Evolutionary conservation across 1,140 invertebrate species (phyloP).

Genomic region (Heliothis virescens): DNA sequence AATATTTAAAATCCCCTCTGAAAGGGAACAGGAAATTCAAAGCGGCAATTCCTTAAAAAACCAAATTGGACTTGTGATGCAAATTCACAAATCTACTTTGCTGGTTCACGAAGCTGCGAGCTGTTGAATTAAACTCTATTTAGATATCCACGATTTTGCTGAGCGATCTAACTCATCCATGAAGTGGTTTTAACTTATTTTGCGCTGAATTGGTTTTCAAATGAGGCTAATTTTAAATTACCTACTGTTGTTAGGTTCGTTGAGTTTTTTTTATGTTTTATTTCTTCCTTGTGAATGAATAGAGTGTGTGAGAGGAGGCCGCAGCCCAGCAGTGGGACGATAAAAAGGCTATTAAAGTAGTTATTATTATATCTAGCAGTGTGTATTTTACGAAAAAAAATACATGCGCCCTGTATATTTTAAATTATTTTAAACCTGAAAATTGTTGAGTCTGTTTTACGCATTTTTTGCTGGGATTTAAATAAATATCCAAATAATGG

Average conservation of each 20-base stretch:
- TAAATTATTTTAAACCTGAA: too few species aligned
- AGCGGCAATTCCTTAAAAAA: constrained; percentile 46
- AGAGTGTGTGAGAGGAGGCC: too few species aligned
- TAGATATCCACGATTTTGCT: constrained; percentile 49
- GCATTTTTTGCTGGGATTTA: too few species aligned
- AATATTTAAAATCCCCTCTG: constrained; percentile 41
- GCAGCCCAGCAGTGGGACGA: too few species aligned
- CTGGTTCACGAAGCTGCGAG: constrained; percentile 24
- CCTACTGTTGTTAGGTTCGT: constrained; percentile 13
- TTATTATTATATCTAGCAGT: too few species aligned
- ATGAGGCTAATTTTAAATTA: constrained; percentile 32
- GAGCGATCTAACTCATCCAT: constrained; percentile 48
- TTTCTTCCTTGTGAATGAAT: neutral
- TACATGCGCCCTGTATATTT: too few species aligned
- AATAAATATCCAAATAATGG: too few species aligned
- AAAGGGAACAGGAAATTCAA: constrained; percentile 10
- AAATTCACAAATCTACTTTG: constrained; percentile 48
- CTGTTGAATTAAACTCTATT: constrained; percentile 51
- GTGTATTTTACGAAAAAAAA: too few species aligned
- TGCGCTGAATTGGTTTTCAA: constrained; percentile 40
- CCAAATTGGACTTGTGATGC: constrained; percentile 49
- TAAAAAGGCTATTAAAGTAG: too few species aligned
- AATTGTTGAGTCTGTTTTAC: too few species aligned
- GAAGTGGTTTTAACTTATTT: constrained; percentile 48
- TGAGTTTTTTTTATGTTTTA: neutral